Evolutionary conservation across 1,140 invertebrate species (phyloP), one percentile per base, ranked within the genome.

Genomic region (Aphis craccivora): DNA sequence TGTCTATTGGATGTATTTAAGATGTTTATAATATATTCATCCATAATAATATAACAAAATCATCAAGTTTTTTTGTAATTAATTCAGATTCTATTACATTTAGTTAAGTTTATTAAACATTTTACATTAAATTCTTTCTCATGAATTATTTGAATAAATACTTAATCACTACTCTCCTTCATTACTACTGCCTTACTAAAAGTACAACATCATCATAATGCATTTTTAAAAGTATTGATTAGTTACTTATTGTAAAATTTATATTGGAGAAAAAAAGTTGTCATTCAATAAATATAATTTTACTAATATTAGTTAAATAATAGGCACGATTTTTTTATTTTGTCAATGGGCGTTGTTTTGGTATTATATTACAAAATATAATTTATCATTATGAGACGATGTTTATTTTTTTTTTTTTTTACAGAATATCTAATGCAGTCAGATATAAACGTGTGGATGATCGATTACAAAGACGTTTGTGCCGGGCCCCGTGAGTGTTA

Each of bases 391-490:
- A 22, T 43, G 9, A 40, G 40, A 14, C 84, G 14, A 86, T 45
- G 25, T 45, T 23, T 2, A 86, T 86, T 86, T 86, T 40, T 45
- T 86, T 43, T 86, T 88, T 91, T 53, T 14, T 81, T 94, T 94
- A 2, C 93, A 96, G 97, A 97, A 3, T 97, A 97, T 94, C 94
- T 97, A 11, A 95, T 95, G 43, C 96, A 96, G 93, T 95, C 94
- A 22, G 95, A 96, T 4, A 96, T 96, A 94, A 97, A 97, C 94
- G 94, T 97, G 0, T 96, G 97, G 92, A 96, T 96, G 4, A 95
- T 97, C 18, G 97, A 97, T 94, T 97, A 97, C 97, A 96, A 96
- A 67, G 94, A 96, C 3, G 93, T 97, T 18, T 96, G 96, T 1
- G 95, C 95, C 25, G 96, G 96, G 11, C 97, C 97, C 0, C 5